Evolutionary conservation across 2,797 vertebrate genomes (phyloP).

Genomic region (Bovichtus diacanthus): DNA sequence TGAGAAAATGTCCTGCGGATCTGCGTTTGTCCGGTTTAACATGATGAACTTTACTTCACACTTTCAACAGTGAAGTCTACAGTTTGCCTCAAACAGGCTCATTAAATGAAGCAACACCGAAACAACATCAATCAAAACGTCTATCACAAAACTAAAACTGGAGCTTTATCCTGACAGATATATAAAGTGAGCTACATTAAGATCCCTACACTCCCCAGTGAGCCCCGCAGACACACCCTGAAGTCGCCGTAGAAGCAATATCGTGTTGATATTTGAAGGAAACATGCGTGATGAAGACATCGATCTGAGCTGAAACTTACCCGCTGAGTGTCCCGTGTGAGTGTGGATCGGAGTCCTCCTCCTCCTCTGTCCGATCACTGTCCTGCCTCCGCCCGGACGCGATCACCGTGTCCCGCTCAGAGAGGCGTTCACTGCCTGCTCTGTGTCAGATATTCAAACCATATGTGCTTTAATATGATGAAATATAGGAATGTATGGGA

Average conservation of each 20-base stretch:
- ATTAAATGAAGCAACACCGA: neutral
- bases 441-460: conserved; percentile 17
- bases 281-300: neutral
- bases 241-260: too few species aligned
- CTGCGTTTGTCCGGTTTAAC: conserved; percentile 33
- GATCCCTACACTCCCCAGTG: neutral
- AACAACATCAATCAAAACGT: neutral
- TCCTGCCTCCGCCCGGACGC: conserved; percentile 38
- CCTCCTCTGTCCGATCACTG: conserved; percentile 8
- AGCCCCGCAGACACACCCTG: neutral
- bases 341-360: conserved; percentile 22
- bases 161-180: neutral
- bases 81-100: neutral
- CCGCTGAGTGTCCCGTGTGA: conserved; percentile 31
- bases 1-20: conserved; percentile 14
- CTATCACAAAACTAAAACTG: neutral
- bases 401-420: neutral
- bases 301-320: conserved; percentile 37
- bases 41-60: neutral
- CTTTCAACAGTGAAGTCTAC: neutral
- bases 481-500: neutral
- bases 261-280: neutral
- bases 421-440: conserved; percentile 60
- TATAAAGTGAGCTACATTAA: neutral
- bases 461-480: neutral